Conservation (phyloP, 1,140 invertebrate species). For the Zophobas atratus region DNA sequence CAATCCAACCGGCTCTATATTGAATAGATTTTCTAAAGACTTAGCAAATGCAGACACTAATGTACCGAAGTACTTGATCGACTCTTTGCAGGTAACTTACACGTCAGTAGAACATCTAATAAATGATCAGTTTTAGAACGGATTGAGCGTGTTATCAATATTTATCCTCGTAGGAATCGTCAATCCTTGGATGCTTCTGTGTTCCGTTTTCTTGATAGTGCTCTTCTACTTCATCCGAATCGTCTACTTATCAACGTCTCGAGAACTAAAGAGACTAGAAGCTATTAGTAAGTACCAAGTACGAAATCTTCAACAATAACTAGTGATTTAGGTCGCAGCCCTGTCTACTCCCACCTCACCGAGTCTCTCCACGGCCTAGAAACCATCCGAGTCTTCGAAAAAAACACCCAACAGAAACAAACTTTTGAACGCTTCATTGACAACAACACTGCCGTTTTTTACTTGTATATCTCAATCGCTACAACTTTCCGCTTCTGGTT, state of each 20-base stretch:
- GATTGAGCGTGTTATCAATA: conserved; percentile 57
- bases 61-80: conserved; percentile 82
- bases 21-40: conserved; percentile 85
- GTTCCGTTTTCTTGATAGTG: conserved; percentile 73
- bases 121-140: conserved; percentile 60
- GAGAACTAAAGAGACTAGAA: conserved; percentile 91
- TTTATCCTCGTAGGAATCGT: conserved; percentile 72
- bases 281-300: conserved; percentile 83
- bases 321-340: conserved; percentile 76
- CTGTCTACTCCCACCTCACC: conserved; percentile 91
- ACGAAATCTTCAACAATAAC: conserved; percentile 67
- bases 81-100: conserved; percentile 87
- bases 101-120: conserved; percentile 69
- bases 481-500: conserved; percentile 84
- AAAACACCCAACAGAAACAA: conserved; percentile 75
- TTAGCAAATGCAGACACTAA: conserved; percentile 88
- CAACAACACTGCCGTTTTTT: conserved; percentile 79
- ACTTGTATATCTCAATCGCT: conserved; percentile 75
- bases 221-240: conserved; percentile 77
- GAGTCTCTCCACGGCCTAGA: conserved; percentile 90
- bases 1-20: conserved; percentile 85
- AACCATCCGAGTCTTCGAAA: conserved; percentile 89
- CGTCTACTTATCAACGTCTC: conserved; percentile 86
- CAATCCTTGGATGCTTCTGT: conserved; percentile 75
- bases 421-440: conserved; percentile 70